Percentiles rank a stretch among this genome's conserved stretches.
Evolutionary conservation across 1,140 invertebrate genomes (phyloP).

Genomic region (Diabrotica undecimpunctata): DNA sequence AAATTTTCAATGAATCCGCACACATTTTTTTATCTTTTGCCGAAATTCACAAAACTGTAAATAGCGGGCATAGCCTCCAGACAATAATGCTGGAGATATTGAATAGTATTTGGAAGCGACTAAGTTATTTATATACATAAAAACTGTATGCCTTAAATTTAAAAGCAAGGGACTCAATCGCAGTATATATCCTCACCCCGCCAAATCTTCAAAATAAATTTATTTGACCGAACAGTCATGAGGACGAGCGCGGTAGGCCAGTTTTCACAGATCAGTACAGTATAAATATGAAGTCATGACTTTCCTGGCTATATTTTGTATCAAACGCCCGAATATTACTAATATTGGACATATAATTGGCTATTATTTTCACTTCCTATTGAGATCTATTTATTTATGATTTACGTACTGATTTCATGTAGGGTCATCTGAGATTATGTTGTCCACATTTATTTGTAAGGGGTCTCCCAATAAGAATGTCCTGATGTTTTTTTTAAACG

Average conservation of each 20-base stretch:
- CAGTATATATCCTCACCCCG: neutral
- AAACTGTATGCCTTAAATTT: conserved; percentile 2
- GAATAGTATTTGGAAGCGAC: neutral
- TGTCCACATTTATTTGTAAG: no score
- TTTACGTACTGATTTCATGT: no score
- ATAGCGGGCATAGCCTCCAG: neutral
- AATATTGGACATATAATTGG: no score
- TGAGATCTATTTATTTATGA: no score
- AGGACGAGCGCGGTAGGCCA: neutral
- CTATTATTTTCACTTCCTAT: no score
- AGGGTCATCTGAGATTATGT: no score
- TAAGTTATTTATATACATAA: neutral
- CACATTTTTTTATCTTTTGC: neutral
- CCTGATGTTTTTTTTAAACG: no score
- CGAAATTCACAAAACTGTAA: neutral
- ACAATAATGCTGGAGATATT: conserved; percentile 1
- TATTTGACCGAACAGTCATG: neutral
- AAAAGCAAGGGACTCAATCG: conserved; percentile 1
- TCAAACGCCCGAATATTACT: no score
- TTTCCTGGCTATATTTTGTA: no score
- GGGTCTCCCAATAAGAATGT: no score
- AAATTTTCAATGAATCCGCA: neutral
- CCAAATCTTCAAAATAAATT: neutral
- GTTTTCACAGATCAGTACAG: neutral
- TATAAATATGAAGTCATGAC: no score